A percentile compares a stretch with the other conserved stretches of the same genome.
phyloP scores from a whole-genome alignment of 2,888 invertebrate species.

The Brachypterus glaber region DNA sequence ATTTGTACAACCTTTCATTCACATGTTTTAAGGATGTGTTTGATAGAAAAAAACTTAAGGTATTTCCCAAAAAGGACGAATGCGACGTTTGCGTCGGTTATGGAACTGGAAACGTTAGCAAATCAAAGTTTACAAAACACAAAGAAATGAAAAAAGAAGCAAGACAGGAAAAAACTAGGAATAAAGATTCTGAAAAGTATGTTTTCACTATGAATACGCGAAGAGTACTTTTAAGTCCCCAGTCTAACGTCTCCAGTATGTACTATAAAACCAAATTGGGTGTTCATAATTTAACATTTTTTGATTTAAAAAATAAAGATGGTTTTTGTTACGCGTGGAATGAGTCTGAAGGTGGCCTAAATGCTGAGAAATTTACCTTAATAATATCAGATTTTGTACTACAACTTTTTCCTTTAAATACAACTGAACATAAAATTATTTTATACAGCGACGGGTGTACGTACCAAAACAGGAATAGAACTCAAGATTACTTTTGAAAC shows the following conservation, averaged over 20 bases:
- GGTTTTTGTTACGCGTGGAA: constrained; percentile 17
- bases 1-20: neutral
- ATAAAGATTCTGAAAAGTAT: constrained; percentile 4
- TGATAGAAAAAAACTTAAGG: constrained; percentile 3
- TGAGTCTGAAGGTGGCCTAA: constrained; percentile 7
- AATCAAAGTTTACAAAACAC: constrained; percentile 3
- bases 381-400: neutral
- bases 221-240: constrained; percentile 19
- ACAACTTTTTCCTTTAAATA: constrained; percentile 1
- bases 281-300: constrained; percentile 25
- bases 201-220: constrained; percentile 20
- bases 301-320: constrained; percentile 14
- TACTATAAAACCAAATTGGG: constrained; percentile 26
- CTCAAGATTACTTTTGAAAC: constrained; percentile 8
- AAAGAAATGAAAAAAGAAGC: constrained; percentile 8
- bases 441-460: constrained; percentile 12
- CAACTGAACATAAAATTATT: neutral
- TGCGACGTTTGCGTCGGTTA: constrained; percentile 3
- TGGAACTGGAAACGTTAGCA: too few species aligned
- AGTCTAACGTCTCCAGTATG: constrained; percentile 8
- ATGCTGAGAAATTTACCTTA: constrained; percentile 4
- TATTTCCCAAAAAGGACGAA: constrained; percentile 7
- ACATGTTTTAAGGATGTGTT: constrained; percentile 4
- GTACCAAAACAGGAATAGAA: constrained; percentile 17
- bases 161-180: constrained; percentile 4